These are phyloP conservation scores for Pampusana beccarii DNA, from an alignment of 2,113 vertebrate species.

Conservation along the genomic window DNA sequence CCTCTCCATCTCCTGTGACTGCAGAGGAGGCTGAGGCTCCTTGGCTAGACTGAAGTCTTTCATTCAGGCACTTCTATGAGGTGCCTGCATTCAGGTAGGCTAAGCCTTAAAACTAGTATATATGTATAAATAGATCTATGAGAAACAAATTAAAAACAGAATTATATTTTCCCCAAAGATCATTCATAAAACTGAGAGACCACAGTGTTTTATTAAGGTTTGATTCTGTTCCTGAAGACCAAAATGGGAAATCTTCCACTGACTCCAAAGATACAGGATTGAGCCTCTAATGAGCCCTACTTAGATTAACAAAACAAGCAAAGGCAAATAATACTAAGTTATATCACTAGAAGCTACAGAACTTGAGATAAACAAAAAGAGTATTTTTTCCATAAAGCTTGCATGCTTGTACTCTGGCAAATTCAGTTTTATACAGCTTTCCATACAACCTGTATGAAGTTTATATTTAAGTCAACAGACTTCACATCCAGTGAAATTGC, in stretches of 20 bases:
- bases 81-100: not conserved
- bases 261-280: not conserved
- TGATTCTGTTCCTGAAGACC: not conserved
- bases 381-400: not conserved
- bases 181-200: not conserved
- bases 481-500: not conserved
- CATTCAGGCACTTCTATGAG: accelerated
- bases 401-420: accelerated
- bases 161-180: not conserved
- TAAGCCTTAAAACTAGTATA: not conserved
- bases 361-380: not conserved
- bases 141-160: not conserved
- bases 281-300: not conserved
- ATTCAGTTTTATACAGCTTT: not conserved
- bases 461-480: not conserved
- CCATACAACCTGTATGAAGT: not conserved
- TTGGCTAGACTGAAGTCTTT: not conserved
- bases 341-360: not conserved
- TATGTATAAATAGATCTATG: no score
- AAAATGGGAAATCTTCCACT: not conserved
- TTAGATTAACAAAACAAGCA: not conserved
- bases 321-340: not conserved
- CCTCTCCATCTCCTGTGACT: not conserved
- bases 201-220: not conserved
- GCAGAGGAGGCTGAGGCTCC: not conserved